Conservation (phyloP, 1,140 invertebrate genomes). For the Matsumurasca onukii region DNA sequence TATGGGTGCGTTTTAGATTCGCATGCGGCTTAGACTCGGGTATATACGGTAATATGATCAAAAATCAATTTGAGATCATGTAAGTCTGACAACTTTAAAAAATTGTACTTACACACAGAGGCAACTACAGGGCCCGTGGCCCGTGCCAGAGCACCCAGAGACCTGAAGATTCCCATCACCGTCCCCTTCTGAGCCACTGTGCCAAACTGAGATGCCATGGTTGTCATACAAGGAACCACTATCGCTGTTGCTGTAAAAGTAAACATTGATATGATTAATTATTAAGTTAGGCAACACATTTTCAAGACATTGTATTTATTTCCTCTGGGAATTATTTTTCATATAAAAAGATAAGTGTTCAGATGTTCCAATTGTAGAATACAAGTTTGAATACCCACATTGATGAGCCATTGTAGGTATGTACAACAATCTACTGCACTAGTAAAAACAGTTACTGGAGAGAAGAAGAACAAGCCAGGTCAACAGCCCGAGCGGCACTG, state of each 20-base stretch:
- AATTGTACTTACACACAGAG: constrained; percentile 66
- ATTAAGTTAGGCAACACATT: neutral
- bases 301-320: too few relatives aligned
- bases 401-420: neutral
- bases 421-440: neutral
- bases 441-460: too few relatives aligned
- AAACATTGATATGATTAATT: neutral
- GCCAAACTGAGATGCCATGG: constrained; percentile 82
- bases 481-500: too few relatives aligned
- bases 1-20: too few relatives aligned
- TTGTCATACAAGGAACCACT: constrained; percentile 92
- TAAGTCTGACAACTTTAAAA: too few relatives aligned
- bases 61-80: too few relatives aligned
- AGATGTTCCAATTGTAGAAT: neutral
- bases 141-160: constrained; percentile 88
- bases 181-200: constrained; percentile 85
- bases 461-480: too few relatives aligned
- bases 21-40: too few relatives aligned
- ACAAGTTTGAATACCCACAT: too few relatives aligned
- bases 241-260: constrained; percentile 78
- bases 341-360: constrained; percentile 13
- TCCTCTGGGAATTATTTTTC: too few relatives aligned
- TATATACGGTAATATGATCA: too few relatives aligned
- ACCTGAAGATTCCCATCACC: constrained; percentile 91
- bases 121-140: constrained; percentile 90